These are phyloP conservation scores for Pomatorhinus ruficollis DNA, from an alignment of 2,113 vertebrate genomes.

Conservation along the genomic window DNA sequence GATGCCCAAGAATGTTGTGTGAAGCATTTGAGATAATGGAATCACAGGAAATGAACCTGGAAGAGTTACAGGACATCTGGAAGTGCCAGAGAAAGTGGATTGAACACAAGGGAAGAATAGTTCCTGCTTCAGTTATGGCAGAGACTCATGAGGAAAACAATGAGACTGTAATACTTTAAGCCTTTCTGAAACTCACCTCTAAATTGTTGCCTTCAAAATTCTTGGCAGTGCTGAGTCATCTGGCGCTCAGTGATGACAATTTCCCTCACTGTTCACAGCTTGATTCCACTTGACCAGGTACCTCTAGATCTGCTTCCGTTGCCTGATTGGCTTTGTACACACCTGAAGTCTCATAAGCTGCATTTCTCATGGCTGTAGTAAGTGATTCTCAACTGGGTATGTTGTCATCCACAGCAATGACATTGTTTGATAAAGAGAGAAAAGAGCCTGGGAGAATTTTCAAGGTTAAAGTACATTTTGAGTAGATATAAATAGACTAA, in stretches of 20 bases:
- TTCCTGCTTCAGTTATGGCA: background rate
- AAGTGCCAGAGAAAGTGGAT: background rate
- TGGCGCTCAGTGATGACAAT: background rate
- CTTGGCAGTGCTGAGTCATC: background rate
- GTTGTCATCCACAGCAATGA: background rate
- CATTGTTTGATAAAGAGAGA: background rate
- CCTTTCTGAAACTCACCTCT: background rate
- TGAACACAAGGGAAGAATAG: background rate
- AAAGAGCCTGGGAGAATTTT: conserved; percentile 27
- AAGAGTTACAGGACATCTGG: background rate
- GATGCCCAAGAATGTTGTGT: background rate
- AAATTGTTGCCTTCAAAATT: background rate
- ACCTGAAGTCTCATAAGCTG: background rate
- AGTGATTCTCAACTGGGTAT: background rate
- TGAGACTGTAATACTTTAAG: background rate
- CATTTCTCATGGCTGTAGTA: background rate
- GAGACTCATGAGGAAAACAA: background rate
- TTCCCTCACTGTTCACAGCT: background rate
- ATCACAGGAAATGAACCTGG: background rate
- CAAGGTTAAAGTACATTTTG: conserved; percentile 10
- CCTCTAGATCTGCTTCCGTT: background rate
- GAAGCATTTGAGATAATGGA: background rate
- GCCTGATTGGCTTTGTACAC: background rate
- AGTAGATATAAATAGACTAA: conserved; percentile 44
- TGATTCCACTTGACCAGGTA: background rate